Percentiles rank a stretch among this genome's conserved stretches.
These are phyloP conservation scores for Amphilophus citrinellus DNA, from an alignment of 2,113 vertebrate genomes.

Conservation along the genomic window DNA sequence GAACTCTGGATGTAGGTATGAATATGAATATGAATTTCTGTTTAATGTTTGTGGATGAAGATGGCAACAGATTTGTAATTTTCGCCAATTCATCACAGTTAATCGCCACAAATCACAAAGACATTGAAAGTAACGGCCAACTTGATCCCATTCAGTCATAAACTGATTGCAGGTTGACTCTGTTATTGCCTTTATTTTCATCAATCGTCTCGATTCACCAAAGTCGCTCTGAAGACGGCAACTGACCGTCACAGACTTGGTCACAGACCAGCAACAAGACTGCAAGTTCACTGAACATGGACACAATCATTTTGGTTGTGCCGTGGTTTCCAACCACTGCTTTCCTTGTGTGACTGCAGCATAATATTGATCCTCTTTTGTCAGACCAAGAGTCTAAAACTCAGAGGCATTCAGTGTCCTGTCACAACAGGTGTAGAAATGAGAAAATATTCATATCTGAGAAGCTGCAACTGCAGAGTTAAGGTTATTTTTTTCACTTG, in stretches of 20 bases:
- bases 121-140: too few relatives aligned
- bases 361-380: too few relatives aligned
- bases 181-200: too few relatives aligned
- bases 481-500: neutral
- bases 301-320: too few relatives aligned
- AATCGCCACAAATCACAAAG: too few relatives aligned
- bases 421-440: neutral
- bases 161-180: too few relatives aligned
- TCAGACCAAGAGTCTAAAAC: too few relatives aligned
- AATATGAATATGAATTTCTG: neutral
- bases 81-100: too few relatives aligned
- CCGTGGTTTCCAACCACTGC: too few relatives aligned
- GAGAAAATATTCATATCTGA: fast-evolving
- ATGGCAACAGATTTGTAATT: neutral
- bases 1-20: neutral
- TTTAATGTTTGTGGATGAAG: neutral
- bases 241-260: neutral
- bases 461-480: neutral
- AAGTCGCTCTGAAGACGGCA: neutral
- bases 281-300: too few relatives aligned
- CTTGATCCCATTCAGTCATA: too few relatives aligned
- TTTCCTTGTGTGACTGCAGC: too few relatives aligned
- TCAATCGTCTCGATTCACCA: neutral
- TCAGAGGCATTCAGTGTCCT: neutral
- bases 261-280: neutral